Evolutionary conservation across 2,888 invertebrate genomes (phyloP), one percentile per base, ranked within the genome.

Genomic region (Ichneumoninae sp.): DNA sequence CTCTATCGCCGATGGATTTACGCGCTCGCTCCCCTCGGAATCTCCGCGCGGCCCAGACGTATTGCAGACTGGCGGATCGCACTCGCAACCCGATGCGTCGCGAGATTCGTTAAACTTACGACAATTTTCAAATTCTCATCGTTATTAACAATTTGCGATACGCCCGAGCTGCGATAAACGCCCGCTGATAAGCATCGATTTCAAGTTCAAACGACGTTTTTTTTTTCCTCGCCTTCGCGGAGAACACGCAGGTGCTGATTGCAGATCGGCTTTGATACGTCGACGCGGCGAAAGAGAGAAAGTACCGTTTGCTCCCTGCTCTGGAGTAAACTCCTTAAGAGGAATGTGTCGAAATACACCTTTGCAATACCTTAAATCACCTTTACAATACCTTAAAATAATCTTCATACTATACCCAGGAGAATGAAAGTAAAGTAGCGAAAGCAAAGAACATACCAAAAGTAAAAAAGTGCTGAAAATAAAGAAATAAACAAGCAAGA

Each of bases 21-120:
- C 69, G 74, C n/a, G 66, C 54, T 65, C 65, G 71, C 68, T 47
- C 68, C 66, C 50, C 52, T 63, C 10, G 60, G 63, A 69, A 36
- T 69, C 13, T 57, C 44, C 44, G 52, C 26, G 19, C 22, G 3
- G 19, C 26, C 57, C 13, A 47, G 44, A 57, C 26, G 26, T 26
- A 10, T 57, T 10, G 3, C 26, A 26, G 57, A 57, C 57, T 8
- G 22, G 54, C 19, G 54, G 19, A 3, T 8, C 22, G 13, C 10
- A 22, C 22, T n/a, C 10, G 57, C 5, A 4, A 5, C 22, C 22
- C 6, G 1, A 19, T 54, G 19, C 54, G 1, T 54, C 54, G 7
- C 8, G 22, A 22, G 22, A 22, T 5, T 57, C 57, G 26, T 26
- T 4, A 26, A 4, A 26, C 22, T 26, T 57, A 47, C 26, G 22